Conservation (phyloP, 2,113 vertebrate genomes). For the Halichoerus grypus region DNA sequence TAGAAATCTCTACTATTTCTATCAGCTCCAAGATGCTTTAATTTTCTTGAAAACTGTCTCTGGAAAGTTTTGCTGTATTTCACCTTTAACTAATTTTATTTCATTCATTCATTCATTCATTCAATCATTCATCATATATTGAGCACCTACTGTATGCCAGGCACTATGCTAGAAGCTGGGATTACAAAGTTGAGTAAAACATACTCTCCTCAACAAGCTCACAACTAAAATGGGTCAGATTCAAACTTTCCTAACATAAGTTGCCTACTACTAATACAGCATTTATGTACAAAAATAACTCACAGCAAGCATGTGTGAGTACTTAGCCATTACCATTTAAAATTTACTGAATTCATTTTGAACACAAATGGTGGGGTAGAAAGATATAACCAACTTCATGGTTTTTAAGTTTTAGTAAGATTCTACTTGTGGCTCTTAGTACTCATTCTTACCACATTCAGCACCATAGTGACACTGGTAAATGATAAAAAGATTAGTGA, state of each 20-base stretch:
- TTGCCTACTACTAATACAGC: not conserved
- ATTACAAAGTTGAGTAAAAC: slow-evolving; percentile 49
- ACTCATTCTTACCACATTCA: slow-evolving; percentile 37
- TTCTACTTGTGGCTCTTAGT: not conserved
- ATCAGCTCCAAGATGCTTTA: not conserved
- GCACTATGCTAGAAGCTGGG: not conserved
- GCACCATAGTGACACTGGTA: not conserved
- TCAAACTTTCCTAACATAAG: not conserved
- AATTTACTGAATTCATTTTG: slow-evolving; percentile 2
- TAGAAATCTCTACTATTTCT: not conserved
- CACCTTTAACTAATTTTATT: not conserved
- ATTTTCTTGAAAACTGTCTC: slow-evolving; percentile 44
- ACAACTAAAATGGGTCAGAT: not conserved
- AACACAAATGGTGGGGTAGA: not conserved
- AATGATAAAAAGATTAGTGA: not conserved
- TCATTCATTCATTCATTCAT: slow-evolving; percentile 18
- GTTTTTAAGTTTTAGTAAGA: slow-evolving; percentile 31
- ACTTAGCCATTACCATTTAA: slow-evolving; percentile 32
- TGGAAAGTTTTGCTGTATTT: slow-evolving; percentile 26
- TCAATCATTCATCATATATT: slow-evolving; percentile 8
- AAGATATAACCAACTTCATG: not conserved
- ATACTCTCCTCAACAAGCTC: not conserved
- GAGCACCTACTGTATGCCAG: slow-evolving; percentile 20
- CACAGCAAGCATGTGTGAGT: not conserved
- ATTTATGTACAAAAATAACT: slow-evolving; percentile 20